These are phyloP conservation scores for Catalaphyllia jardinei DNA, from an alignment of 64 coral and sea anemone species.

Conservation along the genomic window DNA sequence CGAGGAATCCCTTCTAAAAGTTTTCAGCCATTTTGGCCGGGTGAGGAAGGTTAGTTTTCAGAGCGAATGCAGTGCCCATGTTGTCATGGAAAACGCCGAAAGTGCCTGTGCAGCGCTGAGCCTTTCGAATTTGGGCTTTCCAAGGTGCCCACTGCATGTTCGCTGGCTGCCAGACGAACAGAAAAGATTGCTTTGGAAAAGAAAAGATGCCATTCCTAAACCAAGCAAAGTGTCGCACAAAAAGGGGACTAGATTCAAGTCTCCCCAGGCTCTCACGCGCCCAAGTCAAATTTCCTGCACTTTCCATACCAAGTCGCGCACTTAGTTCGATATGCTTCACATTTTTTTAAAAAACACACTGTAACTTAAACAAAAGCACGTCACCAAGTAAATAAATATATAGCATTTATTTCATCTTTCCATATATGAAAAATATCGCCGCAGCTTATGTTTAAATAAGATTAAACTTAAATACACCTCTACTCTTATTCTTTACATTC, in stretches of 20 bases:
- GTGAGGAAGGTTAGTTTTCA: constrained; percentile 42
- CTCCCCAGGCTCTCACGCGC: constrained; percentile 33
- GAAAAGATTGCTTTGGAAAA: constrained; percentile 32
- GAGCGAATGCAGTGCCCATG: constrained; percentile 38
- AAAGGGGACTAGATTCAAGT: not conserved
- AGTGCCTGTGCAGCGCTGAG: constrained; percentile 24
- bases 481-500: not conserved
- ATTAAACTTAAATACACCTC: not conserved
- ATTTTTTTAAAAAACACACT: not conserved
- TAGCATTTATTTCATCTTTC: not conserved
- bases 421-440: not conserved
- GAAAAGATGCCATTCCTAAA: constrained; percentile 23
- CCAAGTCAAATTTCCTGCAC: constrained; percentile 39
- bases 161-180: constrained; percentile 13
- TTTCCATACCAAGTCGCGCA: not conserved
- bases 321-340: not conserved
- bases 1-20: constrained; percentile 12
- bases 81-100: constrained; percentile 32
- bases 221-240: not conserved
- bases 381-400: not conserved
- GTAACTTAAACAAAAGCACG: not conserved
- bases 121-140: constrained; percentile 41
- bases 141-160: constrained; percentile 8
- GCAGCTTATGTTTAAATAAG: not conserved
- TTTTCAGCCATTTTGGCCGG: constrained; percentile 34